phyloP scores from a whole-genome alignment of 2,888 invertebrate genomes.

The Adelphocoris suturalis region DNA sequence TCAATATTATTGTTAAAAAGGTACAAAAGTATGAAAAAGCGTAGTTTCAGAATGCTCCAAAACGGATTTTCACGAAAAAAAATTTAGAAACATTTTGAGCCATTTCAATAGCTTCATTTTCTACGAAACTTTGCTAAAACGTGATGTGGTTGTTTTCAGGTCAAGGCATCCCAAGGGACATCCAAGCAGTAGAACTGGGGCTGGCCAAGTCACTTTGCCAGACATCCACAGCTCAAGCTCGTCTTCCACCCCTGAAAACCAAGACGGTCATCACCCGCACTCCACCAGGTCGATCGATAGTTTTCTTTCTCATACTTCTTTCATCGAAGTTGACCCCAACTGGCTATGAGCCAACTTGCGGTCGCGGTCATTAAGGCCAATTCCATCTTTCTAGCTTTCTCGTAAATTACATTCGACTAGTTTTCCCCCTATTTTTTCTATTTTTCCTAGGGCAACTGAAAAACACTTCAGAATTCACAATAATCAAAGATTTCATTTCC shows the following conservation, averaged over 20 bases:
- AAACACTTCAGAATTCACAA: not conserved
- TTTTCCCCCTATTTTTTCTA: not conserved
- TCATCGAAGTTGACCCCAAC: not conserved
- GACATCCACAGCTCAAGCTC: slow-evolving; percentile 73
- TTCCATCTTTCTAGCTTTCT: not conserved
- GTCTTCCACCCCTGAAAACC: slow-evolving; percentile 72
- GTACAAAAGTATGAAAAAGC: no score
- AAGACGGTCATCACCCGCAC: slow-evolving; percentile 46
- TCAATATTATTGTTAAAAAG: no score
- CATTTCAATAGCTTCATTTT: no score
- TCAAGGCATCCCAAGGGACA: slow-evolving; percentile 42
- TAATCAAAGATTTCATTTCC: not conserved
- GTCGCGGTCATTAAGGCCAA: slow-evolving; percentile 29
- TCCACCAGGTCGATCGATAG: slow-evolving; percentile 47
- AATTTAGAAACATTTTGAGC: no score
- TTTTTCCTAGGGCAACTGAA: not conserved
- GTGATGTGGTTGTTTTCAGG: not conserved
- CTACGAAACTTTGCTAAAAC: no score
- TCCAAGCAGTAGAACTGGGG: slow-evolving; percentile 39
- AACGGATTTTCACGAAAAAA: no score
- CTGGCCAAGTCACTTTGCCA: slow-evolving; percentile 67
- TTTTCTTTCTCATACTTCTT: slow-evolving; percentile 14
- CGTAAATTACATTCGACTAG: not conserved
- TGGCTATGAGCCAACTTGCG: not conserved
- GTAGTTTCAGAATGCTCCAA: no score